These are phyloP conservation scores for Brachionus rotundiformis DNA, from an alignment of 1,140 invertebrate species.

Conservation along the genomic window DNA sequence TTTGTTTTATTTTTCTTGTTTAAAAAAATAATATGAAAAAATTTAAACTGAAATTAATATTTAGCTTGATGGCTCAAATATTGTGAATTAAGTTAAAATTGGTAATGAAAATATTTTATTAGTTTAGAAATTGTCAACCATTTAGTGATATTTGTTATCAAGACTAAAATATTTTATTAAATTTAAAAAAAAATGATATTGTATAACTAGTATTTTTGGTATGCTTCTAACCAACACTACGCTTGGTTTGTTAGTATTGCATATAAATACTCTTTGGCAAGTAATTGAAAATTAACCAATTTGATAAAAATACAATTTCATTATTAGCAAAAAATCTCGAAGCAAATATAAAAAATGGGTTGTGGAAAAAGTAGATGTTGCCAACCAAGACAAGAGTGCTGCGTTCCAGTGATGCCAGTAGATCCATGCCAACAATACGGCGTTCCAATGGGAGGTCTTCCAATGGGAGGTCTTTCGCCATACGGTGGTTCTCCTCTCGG, in stretches of 20 bases:
- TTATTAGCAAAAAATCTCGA: background rate
- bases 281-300: background rate
- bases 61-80: background rate
- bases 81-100: background rate
- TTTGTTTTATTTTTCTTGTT: background rate
- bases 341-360: background rate
- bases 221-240: background rate
- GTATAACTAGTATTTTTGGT: background rate
- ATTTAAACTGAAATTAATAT: too few relatives aligned
- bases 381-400: background rate
- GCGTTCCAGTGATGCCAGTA: background rate
- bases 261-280: background rate
- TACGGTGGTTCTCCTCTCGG: background rate
- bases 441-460: background rate
- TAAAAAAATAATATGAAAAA: too few relatives aligned
- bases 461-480: background rate
- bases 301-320: background rate
- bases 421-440: background rate
- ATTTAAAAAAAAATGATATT: background rate
- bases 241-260: background rate
- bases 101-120: background rate
- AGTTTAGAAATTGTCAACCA: background rate
- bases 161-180: too few relatives aligned
- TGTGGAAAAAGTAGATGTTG: background rate
- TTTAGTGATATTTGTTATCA: background rate